phyloP scores from a whole-genome alignment of 2,113 vertebrate species.

The Salminus brasiliensis region DNA sequence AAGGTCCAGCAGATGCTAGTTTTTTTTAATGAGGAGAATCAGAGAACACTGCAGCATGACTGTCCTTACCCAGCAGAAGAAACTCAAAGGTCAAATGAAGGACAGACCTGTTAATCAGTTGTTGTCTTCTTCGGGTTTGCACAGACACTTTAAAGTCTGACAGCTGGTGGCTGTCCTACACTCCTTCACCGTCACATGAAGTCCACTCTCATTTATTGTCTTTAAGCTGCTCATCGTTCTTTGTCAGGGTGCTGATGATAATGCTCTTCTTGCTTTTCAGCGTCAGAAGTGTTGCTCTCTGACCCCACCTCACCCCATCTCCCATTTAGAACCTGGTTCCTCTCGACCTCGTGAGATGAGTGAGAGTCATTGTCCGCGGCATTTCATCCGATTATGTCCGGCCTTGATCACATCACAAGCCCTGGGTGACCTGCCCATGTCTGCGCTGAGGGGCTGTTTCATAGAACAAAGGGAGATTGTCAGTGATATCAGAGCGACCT shows the following conservation, averaged over 20 bases:
- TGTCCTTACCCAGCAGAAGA: too few relatives aligned
- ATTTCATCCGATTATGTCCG: conserved; percentile 50
- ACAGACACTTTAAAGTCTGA: conserved; percentile 30
- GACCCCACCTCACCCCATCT: too few relatives aligned
- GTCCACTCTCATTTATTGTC: conserved; percentile 16
- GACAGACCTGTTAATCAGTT: conserved; percentile 1
- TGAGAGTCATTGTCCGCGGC: conserved; percentile 31
- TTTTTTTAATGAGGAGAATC: too few relatives aligned
- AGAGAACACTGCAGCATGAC: too few relatives aligned
- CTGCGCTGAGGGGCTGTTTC: conserved; percentile 16
- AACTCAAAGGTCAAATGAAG: conserved; percentile 30
- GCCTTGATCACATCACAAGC: conserved; percentile 26
- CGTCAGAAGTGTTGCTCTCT: conserved; percentile 39
- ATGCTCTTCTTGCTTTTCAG: conserved; percentile 36
- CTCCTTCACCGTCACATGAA: conserved; percentile 35
- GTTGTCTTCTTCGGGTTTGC: conserved; percentile 2
- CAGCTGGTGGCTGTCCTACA: conserved; percentile 35
- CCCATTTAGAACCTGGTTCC: conserved; percentile 7
- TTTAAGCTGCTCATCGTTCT: conserved; percentile 33
- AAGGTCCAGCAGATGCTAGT: too few relatives aligned
- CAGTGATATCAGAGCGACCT: conserved; percentile 62
- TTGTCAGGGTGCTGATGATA: conserved; percentile 33
- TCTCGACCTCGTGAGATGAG: conserved; percentile 6
- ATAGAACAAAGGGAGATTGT: conserved; percentile 31
- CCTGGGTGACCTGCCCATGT: conserved; percentile 31